Percentiles rank a stretch among this genome's conserved stretches.
Conservation (phyloP, 2,797 vertebrate species). For the Zonotrichia albicollis region DNA sequence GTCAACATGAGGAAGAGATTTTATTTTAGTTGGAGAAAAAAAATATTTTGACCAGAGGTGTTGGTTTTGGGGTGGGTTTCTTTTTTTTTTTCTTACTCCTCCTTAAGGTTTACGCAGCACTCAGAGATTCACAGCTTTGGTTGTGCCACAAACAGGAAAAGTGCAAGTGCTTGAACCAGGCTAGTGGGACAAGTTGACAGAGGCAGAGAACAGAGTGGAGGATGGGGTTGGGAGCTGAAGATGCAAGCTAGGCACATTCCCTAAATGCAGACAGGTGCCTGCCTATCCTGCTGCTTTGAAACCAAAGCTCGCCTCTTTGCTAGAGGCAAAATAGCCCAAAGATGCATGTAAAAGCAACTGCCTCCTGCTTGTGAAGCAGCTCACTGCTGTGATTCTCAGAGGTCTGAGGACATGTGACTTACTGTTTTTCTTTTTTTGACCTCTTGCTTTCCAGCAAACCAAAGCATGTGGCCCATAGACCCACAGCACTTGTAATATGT, state of each 20-base stretch:
- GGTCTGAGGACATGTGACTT: neutral
- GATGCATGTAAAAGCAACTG: neutral
- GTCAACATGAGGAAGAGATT: accelerated
- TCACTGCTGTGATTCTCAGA: neutral
- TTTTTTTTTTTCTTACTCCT: neutral
- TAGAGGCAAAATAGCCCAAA: neutral
- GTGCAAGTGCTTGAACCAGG: neutral
- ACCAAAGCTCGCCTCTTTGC: neutral
- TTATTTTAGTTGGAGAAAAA: neutral
- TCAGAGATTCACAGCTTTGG: neutral
- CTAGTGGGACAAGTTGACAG: neutral
- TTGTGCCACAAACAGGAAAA: neutral
- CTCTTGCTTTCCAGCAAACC: neutral
- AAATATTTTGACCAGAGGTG: neutral
- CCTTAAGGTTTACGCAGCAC: neutral
- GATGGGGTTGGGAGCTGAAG: neutral
- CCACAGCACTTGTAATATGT: neutral
- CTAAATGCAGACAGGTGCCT: neutral
- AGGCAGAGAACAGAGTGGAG: neutral
- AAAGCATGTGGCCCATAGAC: neutral
- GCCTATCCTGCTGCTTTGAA: neutral
- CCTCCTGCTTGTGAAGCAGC: accelerated
- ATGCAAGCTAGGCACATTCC: neutral
- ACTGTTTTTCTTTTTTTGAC: neutral
- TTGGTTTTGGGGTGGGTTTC: accelerated